Conservation (phyloP, 2,113 vertebrate genomes). For the Pteropus alecto region DNA sequence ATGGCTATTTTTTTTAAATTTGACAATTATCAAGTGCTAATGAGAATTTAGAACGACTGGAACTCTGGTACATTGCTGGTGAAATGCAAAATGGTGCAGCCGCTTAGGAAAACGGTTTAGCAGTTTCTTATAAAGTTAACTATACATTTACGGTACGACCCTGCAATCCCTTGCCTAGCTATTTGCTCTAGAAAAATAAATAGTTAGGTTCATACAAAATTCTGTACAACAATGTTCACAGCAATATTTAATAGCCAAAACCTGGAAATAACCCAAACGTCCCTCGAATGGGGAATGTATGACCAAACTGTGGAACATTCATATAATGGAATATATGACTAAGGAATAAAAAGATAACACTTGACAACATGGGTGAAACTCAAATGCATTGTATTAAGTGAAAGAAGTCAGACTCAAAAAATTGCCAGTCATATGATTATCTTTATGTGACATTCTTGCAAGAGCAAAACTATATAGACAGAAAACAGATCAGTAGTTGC, state of each 20-base stretch:
- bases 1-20: neutral
- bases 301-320: neutral
- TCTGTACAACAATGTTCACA: neutral
- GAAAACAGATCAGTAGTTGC: neutral
- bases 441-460: neutral
- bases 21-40: neutral
- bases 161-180: neutral
- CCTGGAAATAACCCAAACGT: neutral
- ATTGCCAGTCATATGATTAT: neutral
- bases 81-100: neutral
- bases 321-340: no score
- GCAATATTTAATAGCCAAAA: neutral
- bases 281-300: neutral
- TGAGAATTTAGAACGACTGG: neutral
- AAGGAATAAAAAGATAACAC: neutral
- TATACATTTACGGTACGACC: neutral
- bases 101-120: neutral
- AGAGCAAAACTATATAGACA: neutral
- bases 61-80: neutral
- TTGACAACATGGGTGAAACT: neutral
- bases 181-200: neutral
- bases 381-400: neutral
- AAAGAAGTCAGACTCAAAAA: neutral
- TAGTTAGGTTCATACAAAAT: neutral
- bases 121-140: neutral